Conservation (phyloP, 2,113 vertebrate genomes). For the Shinisaurus crocodilurus region DNA sequence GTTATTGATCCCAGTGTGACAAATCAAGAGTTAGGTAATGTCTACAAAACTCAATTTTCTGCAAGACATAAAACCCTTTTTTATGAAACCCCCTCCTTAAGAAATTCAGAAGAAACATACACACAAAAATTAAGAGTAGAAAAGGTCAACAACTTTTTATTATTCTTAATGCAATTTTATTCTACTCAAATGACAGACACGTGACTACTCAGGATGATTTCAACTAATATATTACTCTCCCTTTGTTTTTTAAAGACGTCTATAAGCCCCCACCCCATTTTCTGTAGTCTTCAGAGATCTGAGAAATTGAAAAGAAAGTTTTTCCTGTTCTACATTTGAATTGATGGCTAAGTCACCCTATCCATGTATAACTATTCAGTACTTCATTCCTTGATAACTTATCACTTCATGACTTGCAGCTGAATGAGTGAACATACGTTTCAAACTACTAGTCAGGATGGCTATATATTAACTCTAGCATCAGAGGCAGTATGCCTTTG, state of each 20-base stretch:
- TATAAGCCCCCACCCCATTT: slow-evolving; percentile 54
- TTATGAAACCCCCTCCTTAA: slow-evolving; percentile 86
- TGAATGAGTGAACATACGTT: background rate
- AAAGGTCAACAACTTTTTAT: slow-evolving; percentile 77
- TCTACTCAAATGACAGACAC: slow-evolving; percentile 72
- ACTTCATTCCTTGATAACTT: background rate
- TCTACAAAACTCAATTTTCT: slow-evolving; percentile 91
- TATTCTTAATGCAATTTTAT: slow-evolving; percentile 79
- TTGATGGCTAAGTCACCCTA: background rate
- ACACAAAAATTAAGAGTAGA: slow-evolving; percentile 72
- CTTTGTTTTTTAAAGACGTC: slow-evolving; percentile 48
- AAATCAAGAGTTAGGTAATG: slow-evolving; percentile 91
- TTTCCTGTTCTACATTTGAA: background rate
- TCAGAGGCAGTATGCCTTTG: background rate
- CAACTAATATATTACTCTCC: slow-evolving; percentile 71
- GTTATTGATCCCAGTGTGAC: slow-evolving; percentile 91
- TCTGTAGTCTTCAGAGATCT: slow-evolving; percentile 61
- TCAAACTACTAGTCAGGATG: background rate
- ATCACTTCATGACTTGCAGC: background rate
- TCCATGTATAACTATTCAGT: background rate
- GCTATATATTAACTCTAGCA: background rate
- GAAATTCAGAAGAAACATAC: slow-evolving; percentile 81
- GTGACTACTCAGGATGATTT: slow-evolving; percentile 68
- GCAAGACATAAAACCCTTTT: slow-evolving; percentile 86
- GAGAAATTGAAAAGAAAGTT: slow-evolving; percentile 35